Evolutionary conservation across 1,140 invertebrate genomes (phyloP).

Genomic region (Meteorus sp.): DNA sequence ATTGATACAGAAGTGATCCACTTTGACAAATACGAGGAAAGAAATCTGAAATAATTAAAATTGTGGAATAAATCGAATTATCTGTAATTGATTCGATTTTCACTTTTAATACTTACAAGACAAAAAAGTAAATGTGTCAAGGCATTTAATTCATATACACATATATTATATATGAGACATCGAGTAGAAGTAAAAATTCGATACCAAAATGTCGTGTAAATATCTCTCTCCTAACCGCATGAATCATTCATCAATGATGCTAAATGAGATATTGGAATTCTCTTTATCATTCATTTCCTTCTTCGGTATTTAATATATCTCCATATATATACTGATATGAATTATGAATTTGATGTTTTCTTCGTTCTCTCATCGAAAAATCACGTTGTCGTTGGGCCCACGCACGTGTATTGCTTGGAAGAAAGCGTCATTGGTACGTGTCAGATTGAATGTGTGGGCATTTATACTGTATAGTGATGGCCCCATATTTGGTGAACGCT

Average conservation of each 20-base stretch:
- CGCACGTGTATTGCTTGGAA: slow-evolving; percentile 31
- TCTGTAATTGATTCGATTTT: neutral
- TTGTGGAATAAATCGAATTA: no score
- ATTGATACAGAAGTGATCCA: no score
- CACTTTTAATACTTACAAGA: neutral
- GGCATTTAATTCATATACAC: neutral
- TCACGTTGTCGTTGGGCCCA: slow-evolving; percentile 6
- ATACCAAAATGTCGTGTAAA: neutral
- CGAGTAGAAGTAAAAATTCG: neutral
- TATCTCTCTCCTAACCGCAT: neutral
- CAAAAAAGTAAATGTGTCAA: neutral
- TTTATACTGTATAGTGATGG: slow-evolving; percentile 28
- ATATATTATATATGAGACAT: neutral
- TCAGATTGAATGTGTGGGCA: slow-evolving; percentile 37
- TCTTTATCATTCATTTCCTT: no score
- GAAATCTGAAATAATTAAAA: no score
- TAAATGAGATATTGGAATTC: neutral
- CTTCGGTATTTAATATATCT: no score
- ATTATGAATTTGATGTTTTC: neutral
- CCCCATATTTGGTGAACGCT: slow-evolving; percentile 50
- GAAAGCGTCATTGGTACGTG: slow-evolving; percentile 39
- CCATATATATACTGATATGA: no score
- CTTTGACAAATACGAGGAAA: no score
- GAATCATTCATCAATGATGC: slow-evolving; percentile 1
- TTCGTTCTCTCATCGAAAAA: neutral